Evolutionary conservation across 1,140 invertebrate species (phyloP).

Genomic region (Aphis craccivora): DNA sequence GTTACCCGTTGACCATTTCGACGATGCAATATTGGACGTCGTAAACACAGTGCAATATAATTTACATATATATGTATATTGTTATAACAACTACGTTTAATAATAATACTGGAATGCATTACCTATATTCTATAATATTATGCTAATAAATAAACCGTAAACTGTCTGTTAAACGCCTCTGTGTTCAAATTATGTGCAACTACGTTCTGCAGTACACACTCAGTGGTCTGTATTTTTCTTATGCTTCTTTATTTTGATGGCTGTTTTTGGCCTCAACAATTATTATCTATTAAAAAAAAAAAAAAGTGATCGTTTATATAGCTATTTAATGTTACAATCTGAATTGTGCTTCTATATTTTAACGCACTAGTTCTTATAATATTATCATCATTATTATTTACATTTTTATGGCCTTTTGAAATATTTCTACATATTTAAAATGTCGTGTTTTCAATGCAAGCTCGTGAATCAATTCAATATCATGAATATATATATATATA

Average conservation of each 20-base stretch:
- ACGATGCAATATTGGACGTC: not conserved
- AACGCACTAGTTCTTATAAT: no score
- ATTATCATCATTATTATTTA: not conserved
- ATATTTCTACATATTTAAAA: not conserved
- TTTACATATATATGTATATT: not conserved
- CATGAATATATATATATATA: not conserved
- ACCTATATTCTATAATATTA: not conserved
- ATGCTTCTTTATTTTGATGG: no score
- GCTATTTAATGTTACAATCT: no score
- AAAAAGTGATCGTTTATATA: no score
- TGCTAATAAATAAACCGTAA: not conserved
- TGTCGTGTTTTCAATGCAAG: not conserved
- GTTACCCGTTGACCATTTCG: conserved; percentile 2
- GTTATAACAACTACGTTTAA: not conserved
- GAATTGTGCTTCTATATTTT: not conserved
- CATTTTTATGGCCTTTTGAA: not conserved
- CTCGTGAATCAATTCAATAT: not conserved
- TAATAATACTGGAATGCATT: not conserved
- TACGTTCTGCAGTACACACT: not conserved
- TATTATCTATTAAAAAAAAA: no score
- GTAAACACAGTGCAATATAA: not conserved
- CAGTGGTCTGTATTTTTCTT: no score
- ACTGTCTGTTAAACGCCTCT: not conserved
- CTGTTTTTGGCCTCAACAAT: no score
- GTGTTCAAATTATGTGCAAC: not conserved